These are phyloP conservation scores for Gadopsis marmoratus DNA, from an alignment of 2,797 vertebrate genomes.

Conservation along the genomic window DNA sequence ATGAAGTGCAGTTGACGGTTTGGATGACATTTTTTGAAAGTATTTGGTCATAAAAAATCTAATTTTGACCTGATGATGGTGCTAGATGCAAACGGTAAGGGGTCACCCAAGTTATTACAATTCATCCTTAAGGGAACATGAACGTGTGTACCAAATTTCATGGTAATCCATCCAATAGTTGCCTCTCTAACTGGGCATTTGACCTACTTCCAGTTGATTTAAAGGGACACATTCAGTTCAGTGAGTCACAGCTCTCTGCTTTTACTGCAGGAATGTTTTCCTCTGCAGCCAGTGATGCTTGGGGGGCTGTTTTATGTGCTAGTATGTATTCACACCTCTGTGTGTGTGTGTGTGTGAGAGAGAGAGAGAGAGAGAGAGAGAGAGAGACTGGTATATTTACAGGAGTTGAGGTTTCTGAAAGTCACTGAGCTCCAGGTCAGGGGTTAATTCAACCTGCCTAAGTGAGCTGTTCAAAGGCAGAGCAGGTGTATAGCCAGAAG, in stretches of 20 bases:
- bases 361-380: not conserved
- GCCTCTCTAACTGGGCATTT: conserved; percentile 53
- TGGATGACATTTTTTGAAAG: no score
- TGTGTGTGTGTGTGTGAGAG: not conserved
- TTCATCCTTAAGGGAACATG: not conserved
- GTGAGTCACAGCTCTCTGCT: conserved; percentile 43
- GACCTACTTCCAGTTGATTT: conserved; percentile 74
- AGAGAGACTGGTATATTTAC: conserved; percentile 12
- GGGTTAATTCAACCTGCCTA: conserved; percentile 1
- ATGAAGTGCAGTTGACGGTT: not conserved
- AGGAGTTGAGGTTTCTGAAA: conserved; percentile 22
- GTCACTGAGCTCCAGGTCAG: conserved; percentile 21
- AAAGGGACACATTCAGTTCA: conserved; percentile 66
- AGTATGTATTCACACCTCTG: not conserved
- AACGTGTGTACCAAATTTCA: not conserved
- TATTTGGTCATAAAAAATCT: not conserved
- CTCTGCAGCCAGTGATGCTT: conserved; percentile 14
- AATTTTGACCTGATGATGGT: conserved; percentile 16
- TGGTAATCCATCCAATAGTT: not conserved
- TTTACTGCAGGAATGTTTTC: conserved; percentile 49
- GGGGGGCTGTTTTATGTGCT: not conserved
- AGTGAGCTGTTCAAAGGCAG: conserved; percentile 42
- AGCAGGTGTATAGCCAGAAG: conserved; percentile 74
- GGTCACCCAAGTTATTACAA: not conserved
- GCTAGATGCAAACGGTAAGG: not conserved